phyloP scores from a whole-genome alignment of 2,888 invertebrate genomes.

The Mechanitis mazaeus region DNA sequence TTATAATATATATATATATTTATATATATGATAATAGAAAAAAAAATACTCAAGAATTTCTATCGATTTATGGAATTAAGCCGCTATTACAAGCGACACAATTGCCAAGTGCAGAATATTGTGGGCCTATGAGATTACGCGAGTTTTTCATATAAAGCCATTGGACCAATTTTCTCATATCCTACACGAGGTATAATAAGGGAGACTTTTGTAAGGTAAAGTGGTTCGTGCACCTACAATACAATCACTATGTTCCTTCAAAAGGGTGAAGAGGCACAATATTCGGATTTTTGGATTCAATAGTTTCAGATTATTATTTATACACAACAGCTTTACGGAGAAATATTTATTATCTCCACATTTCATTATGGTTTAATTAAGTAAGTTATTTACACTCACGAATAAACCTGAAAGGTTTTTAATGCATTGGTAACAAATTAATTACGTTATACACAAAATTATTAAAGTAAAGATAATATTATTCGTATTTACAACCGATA shows the following conservation, averaged over 20 bases:
- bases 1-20: background rate
- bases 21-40: constrained; percentile 10
- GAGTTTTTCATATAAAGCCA: constrained; percentile 74
- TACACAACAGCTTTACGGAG: constrained; percentile 48
- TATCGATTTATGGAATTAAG: constrained; percentile 40
- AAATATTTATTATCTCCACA: constrained; percentile 46
- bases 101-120: constrained; percentile 64
- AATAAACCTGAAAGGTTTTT: no score
- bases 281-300: constrained; percentile 53
- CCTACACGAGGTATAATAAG: constrained; percentile 71
- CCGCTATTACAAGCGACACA: constrained; percentile 46
- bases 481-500: no score
- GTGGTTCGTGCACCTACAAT: constrained; percentile 69
- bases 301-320: constrained; percentile 53
- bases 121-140: constrained; percentile 66
- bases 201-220: constrained; percentile 70
- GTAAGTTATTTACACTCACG: no score
- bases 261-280: constrained; percentile 53
- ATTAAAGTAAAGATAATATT: no score
- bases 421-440: no score
- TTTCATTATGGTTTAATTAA: constrained; percentile 8
- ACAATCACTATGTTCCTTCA: constrained; percentile 50
- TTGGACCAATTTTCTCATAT: constrained; percentile 75
- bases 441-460: no score
- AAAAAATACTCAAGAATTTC: background rate